phyloP scores from a whole-genome alignment of 2,113 vertebrate species.

The Oryzias celebensis region DNA sequence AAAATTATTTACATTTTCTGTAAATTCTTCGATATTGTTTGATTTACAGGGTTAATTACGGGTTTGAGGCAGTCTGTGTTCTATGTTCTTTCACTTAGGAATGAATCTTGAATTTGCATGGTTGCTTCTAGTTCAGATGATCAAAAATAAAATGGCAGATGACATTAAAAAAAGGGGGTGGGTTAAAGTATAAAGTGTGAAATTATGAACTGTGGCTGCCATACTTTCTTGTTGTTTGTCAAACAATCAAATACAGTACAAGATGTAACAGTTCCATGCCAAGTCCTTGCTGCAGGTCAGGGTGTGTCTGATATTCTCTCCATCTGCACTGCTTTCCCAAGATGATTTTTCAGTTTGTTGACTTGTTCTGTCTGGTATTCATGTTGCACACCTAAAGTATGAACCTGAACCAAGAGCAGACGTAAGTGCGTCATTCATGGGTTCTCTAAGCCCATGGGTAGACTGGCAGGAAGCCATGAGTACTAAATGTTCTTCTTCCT shows the following conservation, averaged over 20 bases:
- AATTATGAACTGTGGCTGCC: conserved; percentile 8
- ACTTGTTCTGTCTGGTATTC: conserved; percentile 43
- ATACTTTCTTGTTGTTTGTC: conserved; percentile 35
- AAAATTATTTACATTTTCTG: too few species aligned
- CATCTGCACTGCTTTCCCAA: neutral
- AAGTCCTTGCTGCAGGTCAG: neutral
- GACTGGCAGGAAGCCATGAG: neutral
- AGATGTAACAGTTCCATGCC: conserved; percentile 5
- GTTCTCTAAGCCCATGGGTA: neutral
- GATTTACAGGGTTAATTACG: too few species aligned
- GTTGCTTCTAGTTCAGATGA: too few species aligned
- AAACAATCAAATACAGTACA: neutral
- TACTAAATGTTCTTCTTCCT: neutral
- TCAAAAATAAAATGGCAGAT: too few species aligned
- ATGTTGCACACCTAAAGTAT: neutral
- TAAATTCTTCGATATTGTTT: too few species aligned
- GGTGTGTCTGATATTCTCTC: conserved; percentile 16
- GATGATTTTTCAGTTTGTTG: conserved; percentile 8
- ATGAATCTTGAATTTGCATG: too few species aligned
- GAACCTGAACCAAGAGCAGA: neutral
- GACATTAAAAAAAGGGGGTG: too few species aligned
- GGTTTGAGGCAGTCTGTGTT: too few species aligned
- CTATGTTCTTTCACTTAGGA: too few species aligned
- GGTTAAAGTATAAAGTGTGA: too few species aligned
- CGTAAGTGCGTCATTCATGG: neutral